phyloP scores from a whole-genome alignment of 2,888 invertebrate genomes.

The Caenorhabditis wallacei region DNA sequence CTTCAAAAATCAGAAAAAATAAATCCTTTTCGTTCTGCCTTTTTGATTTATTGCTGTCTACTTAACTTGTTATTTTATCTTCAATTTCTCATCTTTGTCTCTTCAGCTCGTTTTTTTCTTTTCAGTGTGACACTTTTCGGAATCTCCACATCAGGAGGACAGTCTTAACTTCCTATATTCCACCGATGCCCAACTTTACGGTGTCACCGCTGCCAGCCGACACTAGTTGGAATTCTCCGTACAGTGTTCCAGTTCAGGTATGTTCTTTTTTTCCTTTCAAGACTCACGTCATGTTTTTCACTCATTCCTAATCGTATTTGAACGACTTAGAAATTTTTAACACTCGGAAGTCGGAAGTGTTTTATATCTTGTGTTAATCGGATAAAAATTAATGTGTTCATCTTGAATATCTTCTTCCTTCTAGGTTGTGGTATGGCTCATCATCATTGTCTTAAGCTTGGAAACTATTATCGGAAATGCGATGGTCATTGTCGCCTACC shows the following conservation, averaged over 20 bases:
- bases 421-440: conserved; percentile 78
- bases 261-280: conserved; percentile 1
- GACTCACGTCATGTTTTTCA: neutral
- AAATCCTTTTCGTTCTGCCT: conserved; percentile 17
- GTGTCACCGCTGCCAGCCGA: conserved; percentile 48
- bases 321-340: conserved; percentile 6
- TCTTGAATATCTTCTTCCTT: conserved; percentile 14
- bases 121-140: conserved; percentile 21
- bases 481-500: conserved; percentile 82
- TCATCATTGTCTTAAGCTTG: conserved; percentile 76
- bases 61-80: conserved; percentile 34
- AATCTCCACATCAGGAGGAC: conserved; percentile 5
- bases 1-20: conserved; percentile 30
- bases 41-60: conserved; percentile 54
- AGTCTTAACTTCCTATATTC: neutral
- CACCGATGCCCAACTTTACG: conserved; percentile 57
- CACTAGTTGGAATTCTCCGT: conserved; percentile 74
- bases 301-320: conserved; percentile 9
- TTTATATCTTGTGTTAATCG: conserved; percentile 42
- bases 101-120: conserved; percentile 3
- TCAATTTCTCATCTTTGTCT: conserved; percentile 1
- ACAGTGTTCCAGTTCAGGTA: conserved; percentile 73
- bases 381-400: conserved; percentile 34
- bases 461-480: conserved; percentile 83
- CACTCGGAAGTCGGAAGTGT: conserved; percentile 23